Base-by-base conservation (phyloP, 2,888 invertebrate species). In the Pediacus dermestoides region DNA sequence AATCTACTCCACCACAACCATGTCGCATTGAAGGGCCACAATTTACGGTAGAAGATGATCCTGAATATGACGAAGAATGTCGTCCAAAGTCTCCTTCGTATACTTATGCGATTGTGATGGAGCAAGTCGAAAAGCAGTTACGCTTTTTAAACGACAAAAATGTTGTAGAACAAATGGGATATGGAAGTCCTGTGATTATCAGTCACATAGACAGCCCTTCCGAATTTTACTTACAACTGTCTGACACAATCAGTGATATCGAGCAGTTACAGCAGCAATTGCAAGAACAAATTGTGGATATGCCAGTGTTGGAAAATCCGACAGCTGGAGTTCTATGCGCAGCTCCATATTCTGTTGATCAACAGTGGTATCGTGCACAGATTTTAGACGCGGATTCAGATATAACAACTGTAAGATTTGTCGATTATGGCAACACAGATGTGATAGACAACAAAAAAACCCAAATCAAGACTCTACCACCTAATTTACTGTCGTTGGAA, bases 341-440 rank as follows among this genome's bases (percentile, higher is more conserved):
- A 30, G 92, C 93, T 1, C 81, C 85, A 57, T 94, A 89, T 64
- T 78, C 82, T 0, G 82, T 80, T 1, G 91, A 95, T 61, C 82
- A 85, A 23, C 77, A 79, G 46, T 97, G 96, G 95, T 96, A 96
- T 66, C 77, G 96, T 39, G 95, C 93, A 0, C 82, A 82, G 60
- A 83, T 96, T 4, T 77, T 93, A 23, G 90, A 89, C 61, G 77
- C 84, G 0, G 82, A 84, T 46, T 74, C 77, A 3, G 86, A 87
- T 46, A 81, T 86, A 22, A 85, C 81, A 6, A 85, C 85, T 0
- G 79, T 88, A 1, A 76, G 85, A 16, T 88, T 87, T 53, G 77
- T 86, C 8, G 88, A 88, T 61, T 87, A 79, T 54, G 88, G 88
- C 6, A 87, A 86, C 57, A 85, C 85, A 0, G 87, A 88, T 52